A percentile compares a stretch with the other conserved stretches of the same genome.
phyloP scores from a whole-genome alignment of 1,140 invertebrate species.

The Augochlora pura region DNA sequence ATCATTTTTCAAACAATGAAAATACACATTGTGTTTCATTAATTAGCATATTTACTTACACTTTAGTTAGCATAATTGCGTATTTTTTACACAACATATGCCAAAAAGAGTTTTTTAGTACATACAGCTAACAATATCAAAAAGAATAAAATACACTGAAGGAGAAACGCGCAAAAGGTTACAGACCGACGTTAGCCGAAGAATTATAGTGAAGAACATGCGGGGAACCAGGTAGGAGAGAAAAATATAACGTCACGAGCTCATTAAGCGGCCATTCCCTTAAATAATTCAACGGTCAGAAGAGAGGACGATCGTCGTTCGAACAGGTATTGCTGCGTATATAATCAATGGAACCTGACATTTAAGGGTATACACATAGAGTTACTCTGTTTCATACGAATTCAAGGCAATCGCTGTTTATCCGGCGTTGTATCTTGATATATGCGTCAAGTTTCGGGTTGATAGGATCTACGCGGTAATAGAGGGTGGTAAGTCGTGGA shows the following conservation, averaged over 20 bases:
- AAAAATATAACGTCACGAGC: background rate
- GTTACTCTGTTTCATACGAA: slow-evolving; percentile 46
- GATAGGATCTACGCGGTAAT: slow-evolving; percentile 50
- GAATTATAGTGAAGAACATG: background rate
- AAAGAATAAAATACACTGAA: background rate
- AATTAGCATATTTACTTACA: too few species aligned
- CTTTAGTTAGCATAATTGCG: too few species aligned
- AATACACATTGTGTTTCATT: too few species aligned
- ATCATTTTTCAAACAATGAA: too few species aligned
- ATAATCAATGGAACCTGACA: slow-evolving; percentile 43
- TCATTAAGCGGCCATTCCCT: slow-evolving; percentile 36
- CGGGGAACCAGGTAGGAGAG: background rate
- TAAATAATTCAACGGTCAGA: slow-evolving; percentile 56
- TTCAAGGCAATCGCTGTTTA: slow-evolving; percentile 47
- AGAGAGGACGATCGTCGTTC: slow-evolving; percentile 24
- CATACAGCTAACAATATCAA: too few species aligned
- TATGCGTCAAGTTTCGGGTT: slow-evolving; percentile 45
- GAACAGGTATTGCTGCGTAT: slow-evolving; percentile 35
- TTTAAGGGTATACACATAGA: slow-evolving; percentile 21
- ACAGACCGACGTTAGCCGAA: background rate
- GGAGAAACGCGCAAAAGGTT: background rate
- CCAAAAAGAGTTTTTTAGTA: too few species aligned
- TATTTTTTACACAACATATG: too few species aligned
- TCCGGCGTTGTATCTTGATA: slow-evolving; percentile 42
- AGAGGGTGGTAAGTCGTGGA: slow-evolving; percentile 16